phyloP scores from a whole-genome alignment of 2,888 invertebrate genomes.

The Didymodactylos carnosus region DNA sequence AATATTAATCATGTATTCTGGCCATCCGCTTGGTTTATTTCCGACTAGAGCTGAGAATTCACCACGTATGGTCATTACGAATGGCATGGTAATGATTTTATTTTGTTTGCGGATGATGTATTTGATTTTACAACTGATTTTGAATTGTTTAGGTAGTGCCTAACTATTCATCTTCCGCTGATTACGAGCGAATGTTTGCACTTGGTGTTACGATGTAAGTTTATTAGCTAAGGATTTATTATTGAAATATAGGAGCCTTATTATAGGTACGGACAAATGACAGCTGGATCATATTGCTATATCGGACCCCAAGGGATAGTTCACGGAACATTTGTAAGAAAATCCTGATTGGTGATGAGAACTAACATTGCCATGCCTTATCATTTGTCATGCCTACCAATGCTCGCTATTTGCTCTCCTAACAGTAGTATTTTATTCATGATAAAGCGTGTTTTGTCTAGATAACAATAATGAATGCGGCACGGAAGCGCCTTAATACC shows the following conservation, averaged over 20 bases:
- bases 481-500: slow-evolving; percentile 38
- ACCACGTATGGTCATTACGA: slow-evolving; percentile 43
- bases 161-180: slow-evolving; percentile 39
- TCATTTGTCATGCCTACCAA: not conserved
- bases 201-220: slow-evolving; percentile 41
- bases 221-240: not conserved
- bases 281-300: slow-evolving; percentile 45
- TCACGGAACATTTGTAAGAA: slow-evolving; percentile 43
- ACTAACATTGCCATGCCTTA: not conserved
- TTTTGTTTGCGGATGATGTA: no score
- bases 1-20: slow-evolving; percentile 44
- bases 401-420: not conserved
- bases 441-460: slow-evolving; percentile 19
- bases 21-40: slow-evolving; percentile 44
- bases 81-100: slow-evolving; percentile 41
- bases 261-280: slow-evolving; percentile 45
- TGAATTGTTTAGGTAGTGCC: slow-evolving; percentile 38
- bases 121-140: no score
- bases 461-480: slow-evolving; percentile 45
- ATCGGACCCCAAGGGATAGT: slow-evolving; percentile 48
- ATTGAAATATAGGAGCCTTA: not conserved
- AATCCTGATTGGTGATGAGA: not conserved
- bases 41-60: slow-evolving; percentile 34
- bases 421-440: not conserved
- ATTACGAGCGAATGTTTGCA: slow-evolving; percentile 44